Conservation (phyloP, 2,888 invertebrate genomes). For the Clanis bilineata region DNA sequence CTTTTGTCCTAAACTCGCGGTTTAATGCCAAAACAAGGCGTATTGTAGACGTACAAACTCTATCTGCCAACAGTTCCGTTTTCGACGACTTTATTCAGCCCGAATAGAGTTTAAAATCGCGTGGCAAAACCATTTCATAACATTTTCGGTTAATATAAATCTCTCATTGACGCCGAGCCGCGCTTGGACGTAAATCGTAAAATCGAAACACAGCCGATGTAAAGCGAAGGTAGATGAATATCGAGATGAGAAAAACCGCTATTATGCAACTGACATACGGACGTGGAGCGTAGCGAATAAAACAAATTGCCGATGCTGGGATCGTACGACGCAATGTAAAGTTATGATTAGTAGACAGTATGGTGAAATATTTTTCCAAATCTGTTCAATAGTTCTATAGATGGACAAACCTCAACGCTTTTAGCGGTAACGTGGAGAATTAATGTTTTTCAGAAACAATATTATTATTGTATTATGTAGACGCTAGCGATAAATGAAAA, state of each 20-base stretch:
- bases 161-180: slow-evolving; percentile 57
- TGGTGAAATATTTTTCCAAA: too few species aligned
- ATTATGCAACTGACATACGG: slow-evolving; percentile 57
- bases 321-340: too few species aligned
- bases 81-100: slow-evolving; percentile 20
- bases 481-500: too few species aligned
- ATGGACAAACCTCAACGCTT: too few species aligned
- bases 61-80: not conserved
- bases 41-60: slow-evolving; percentile 39
- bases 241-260: slow-evolving; percentile 71
- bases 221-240: slow-evolving; percentile 74
- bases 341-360: too few species aligned
- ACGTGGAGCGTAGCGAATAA: slow-evolving; percentile 22
- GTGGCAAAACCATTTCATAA: slow-evolving; percentile 15
- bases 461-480: too few species aligned
- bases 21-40: slow-evolving; percentile 67
- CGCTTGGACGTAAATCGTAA: slow-evolving; percentile 66
- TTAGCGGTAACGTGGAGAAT: too few species aligned
- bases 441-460: too few species aligned
- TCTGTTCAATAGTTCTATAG: too few species aligned
- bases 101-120: slow-evolving; percentile 42
- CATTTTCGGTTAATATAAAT: slow-evolving; percentile 15
- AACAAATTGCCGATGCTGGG: not conserved
- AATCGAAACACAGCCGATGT: slow-evolving; percentile 72
- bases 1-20: slow-evolving; percentile 62